Evolutionary conservation across 2,888 invertebrate species (phyloP), one percentile per base, ranked within the genome.

Genomic region (Sinotaia quadrata): DNA sequence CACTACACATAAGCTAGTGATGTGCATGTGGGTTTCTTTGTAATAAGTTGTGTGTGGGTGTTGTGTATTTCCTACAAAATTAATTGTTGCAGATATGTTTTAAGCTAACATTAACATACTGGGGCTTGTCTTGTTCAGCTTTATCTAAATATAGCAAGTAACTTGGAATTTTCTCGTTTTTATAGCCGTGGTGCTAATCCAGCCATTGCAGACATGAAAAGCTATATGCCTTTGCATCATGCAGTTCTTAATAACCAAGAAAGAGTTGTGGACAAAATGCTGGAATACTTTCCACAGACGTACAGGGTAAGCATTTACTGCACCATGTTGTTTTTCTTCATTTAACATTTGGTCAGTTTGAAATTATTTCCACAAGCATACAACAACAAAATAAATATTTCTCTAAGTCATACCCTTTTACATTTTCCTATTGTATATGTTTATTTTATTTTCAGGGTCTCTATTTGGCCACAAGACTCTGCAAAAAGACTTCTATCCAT

Each of bases 211-310:
- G 85, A 85, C 69, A 80, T 84, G 72, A 61, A 77, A 57, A 77
- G 79, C 59, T 77, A 78, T 56, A 76, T 83, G 12, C 80, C 85
- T 29, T 67, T 85, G 29, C 84, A 85, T 56, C 78, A 81, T 68
- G 85, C 84, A 10, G 84, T 85, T 3, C 59, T 79, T n/a, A 68
- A 78, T 58, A 80, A 78, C 61, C 80, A 83, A 33, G 77, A 82
- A 27, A 67, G 69, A 5, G 76, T 78, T n/a, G 76, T 83, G 15
- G 78, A 82, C 54, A 66, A 68, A 5, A 59, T 81, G 34, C 66
- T 76, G 24, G 69, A 79, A 7, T 74, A 75, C 52, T 81, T 81
- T 57, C 83, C 80, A 5, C 63, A 66, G 12, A 68, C 81, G 7
- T 82, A 78, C 69, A 75, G 72, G 57, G 84, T 84, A 74, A 67